Evolutionary conservation across 2,888 invertebrate genomes (phyloP).

Genomic region (Villa cingulata): DNA sequence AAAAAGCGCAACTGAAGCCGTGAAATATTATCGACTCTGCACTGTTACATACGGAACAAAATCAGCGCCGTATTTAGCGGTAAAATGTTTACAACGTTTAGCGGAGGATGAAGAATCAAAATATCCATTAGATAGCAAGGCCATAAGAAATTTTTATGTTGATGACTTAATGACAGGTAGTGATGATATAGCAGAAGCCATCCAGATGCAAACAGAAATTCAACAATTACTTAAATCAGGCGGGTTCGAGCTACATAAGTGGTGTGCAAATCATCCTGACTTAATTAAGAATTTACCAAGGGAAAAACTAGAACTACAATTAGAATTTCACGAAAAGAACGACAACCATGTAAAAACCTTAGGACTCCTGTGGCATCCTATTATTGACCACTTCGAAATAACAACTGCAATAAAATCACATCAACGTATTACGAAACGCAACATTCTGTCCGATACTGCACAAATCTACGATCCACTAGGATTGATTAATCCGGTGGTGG

Average conservation of each 20-base stretch:
- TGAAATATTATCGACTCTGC: conserved; percentile 27
- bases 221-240: not conserved
- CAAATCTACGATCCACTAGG: conserved; percentile 1
- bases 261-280: not conserved
- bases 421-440: conserved; percentile 10
- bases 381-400: not conserved
- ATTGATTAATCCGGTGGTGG: not conserved
- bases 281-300: not conserved
- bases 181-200: not conserved
- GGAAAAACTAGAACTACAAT: not conserved
- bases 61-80: not conserved
- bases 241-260: not conserved
- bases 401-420: conserved; percentile 21
- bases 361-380: not conserved
- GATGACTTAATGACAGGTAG: not conserved
- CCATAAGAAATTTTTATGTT: not conserved
- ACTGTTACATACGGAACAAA: conserved; percentile 1
- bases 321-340: not conserved
- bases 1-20: conserved; percentile 11
- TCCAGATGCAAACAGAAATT: not conserved
- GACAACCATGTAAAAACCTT: not conserved
- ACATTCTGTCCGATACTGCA: not conserved
- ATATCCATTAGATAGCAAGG: not conserved
- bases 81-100: not conserved
- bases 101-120: not conserved